Percentiles rank a stretch among this genome's conserved stretches.
Conservation (phyloP, 2,888 invertebrate genomes). For the Callosobruchus maculatus region DNA sequence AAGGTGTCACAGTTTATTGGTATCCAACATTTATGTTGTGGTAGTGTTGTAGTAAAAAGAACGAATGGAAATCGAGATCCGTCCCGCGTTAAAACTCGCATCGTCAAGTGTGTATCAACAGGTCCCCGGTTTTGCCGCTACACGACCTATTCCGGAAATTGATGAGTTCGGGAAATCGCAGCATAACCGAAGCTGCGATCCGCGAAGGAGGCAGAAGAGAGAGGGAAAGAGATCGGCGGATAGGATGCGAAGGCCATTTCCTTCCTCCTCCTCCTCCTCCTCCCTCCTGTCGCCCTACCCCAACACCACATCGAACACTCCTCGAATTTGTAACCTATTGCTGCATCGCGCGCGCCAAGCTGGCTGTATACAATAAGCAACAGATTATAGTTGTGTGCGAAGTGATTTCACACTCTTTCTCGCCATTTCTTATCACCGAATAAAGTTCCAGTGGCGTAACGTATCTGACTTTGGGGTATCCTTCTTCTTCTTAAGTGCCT, state of each 20-base stretch:
- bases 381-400: neutral
- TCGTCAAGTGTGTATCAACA: neutral
- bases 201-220: neutral
- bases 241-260: neutral
- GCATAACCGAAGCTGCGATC: neutral
- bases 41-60: too few species aligned
- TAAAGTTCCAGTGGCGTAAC: neutral
- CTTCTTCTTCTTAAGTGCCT: too few species aligned
- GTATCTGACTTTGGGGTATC: neutral
- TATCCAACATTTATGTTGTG: too few species aligned
- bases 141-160: neutral
- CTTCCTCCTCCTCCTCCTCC: neutral
- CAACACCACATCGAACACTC: neutral
- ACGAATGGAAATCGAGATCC: neutral
- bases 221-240: neutral
- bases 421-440: too few species aligned
- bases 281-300: neutral
- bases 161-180: neutral
- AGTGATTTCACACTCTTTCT: neutral
- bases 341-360: neutral
- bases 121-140: neutral
- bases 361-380: neutral
- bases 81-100: neutral
- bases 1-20: too few species aligned
- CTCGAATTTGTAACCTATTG: neutral